Conservation (phyloP, 2,113 vertebrate genomes). For the Hydrolagus affinis region DNA sequence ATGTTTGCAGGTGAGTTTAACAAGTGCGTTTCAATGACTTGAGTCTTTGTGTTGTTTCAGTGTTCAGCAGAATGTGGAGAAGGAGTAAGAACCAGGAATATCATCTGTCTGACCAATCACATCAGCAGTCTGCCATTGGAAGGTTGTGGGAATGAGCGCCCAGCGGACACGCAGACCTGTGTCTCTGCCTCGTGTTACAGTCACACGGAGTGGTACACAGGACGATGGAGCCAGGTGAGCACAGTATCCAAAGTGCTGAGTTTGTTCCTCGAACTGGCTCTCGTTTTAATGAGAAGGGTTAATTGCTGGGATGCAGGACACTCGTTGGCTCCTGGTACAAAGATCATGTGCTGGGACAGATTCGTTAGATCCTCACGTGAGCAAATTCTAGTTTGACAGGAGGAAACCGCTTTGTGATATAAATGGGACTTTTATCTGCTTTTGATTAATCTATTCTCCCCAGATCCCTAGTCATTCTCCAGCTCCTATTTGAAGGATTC, state of each 20-base stretch:
- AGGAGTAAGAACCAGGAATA: constrained; percentile 65
- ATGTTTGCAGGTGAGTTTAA: neutral
- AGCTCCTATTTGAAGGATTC: no score
- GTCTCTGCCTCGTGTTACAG: constrained; percentile 76
- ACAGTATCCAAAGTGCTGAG: neutral
- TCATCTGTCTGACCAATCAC: constrained; percentile 82
- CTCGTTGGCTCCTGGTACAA: no score
- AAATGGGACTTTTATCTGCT: no score
- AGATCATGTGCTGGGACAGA: no score
- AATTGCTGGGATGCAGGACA: neutral
- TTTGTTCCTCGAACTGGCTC: neutral
- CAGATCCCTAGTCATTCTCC: no score
- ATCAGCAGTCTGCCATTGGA: constrained; percentile 82
- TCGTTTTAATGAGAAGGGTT: neutral
- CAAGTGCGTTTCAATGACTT: neutral
- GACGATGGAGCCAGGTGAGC: constrained; percentile 85
- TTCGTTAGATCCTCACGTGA: no score
- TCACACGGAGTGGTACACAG: constrained; percentile 82
- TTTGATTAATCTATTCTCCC: no score
- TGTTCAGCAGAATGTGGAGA: constrained; percentile 80
- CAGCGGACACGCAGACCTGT: constrained; percentile 64
- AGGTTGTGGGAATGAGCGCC: constrained; percentile 76
- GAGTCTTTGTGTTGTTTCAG: constrained; percentile 42
- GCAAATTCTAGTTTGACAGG: no score
- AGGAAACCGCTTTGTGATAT: no score